Conservation (phyloP, 2,888 invertebrate species). For the Drosophila antonietae region DNA sequence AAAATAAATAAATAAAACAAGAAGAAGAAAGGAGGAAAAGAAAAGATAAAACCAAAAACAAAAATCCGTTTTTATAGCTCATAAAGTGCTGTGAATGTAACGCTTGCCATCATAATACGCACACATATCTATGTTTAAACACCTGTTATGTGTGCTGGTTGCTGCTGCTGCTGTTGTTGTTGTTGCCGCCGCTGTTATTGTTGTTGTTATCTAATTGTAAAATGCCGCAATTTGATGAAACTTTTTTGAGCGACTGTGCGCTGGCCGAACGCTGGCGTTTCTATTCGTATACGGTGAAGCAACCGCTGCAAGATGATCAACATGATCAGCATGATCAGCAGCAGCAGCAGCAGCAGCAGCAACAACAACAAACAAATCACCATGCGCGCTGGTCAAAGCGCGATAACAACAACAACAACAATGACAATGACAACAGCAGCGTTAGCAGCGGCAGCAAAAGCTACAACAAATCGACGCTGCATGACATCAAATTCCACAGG, state of each 20-base stretch:
- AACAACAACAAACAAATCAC: conserved; percentile 6
- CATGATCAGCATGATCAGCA: conserved; percentile 14
- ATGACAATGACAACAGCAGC: conserved; percentile 45
- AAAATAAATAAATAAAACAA: not conserved
- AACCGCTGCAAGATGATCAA: conserved; percentile 42
- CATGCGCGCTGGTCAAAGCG: conserved; percentile 51
- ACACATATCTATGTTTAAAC: conserved; percentile 5
- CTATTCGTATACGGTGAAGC: conserved; percentile 78
- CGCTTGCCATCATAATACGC: conserved; percentile 3
- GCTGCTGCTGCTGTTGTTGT: not conserved
- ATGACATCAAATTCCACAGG: conserved; percentile 75
- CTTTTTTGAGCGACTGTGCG: conserved; percentile 82
- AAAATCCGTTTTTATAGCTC: conserved; percentile 2
- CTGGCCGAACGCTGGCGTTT: conserved; percentile 79
- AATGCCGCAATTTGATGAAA: conserved; percentile 83
- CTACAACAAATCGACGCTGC: conserved; percentile 53
- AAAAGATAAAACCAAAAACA: not conserved
- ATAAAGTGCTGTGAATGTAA: conserved; percentile 22
- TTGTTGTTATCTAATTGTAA: conserved; percentile 79
- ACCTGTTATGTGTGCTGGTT: conserved; percentile 38
- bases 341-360: not conserved
- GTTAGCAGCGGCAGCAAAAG: conserved; percentile 17
- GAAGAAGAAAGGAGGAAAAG: not conserved
- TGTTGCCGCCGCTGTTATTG: conserved; percentile 2
- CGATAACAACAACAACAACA: conserved; percentile 66